Percentiles rank a stretch among this genome's conserved stretches.
phyloP scores from a whole-genome alignment of 2,113 vertebrate genomes.

The Peucedramus taeniatus region DNA sequence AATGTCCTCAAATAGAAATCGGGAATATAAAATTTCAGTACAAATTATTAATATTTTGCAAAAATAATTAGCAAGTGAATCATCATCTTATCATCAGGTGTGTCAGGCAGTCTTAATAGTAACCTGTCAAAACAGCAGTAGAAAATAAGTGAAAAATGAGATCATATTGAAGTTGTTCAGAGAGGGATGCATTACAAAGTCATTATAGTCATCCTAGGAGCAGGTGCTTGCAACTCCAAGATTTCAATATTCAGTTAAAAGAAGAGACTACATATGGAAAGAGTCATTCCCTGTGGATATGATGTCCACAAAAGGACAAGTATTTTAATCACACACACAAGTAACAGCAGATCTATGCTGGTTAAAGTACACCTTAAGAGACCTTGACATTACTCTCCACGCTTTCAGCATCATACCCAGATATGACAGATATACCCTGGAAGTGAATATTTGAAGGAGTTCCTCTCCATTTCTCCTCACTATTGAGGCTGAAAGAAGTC shows the following conservation, averaged over 20 bases:
- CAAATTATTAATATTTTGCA: constrained; percentile 19
- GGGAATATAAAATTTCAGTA: neutral
- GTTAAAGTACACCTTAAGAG: neutral
- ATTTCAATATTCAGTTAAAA: neutral
- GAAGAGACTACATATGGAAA: neutral
- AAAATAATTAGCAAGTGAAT: constrained; percentile 47
- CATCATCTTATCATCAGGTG: neutral
- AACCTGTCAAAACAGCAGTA: constrained; percentile 7
- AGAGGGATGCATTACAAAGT: neutral
- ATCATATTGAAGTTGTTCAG: neutral
- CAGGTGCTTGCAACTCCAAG: neutral
- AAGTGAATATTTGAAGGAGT: neutral
- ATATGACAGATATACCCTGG: neutral
- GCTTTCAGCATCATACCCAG: neutral
- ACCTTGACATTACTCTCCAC: neutral
- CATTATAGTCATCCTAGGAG: neutral
- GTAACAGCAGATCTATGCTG: neutral
- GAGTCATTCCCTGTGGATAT: neutral
- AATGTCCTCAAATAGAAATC: neutral
- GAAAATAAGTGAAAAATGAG: constrained; percentile 21
- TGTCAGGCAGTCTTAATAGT: neutral
- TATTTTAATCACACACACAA: neutral
- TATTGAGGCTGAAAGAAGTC: neutral
- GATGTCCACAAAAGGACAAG: neutral
- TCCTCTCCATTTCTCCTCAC: neutral